These are phyloP conservation scores for Macrosteles quadrilineatus DNA, from an alignment of 1,140 invertebrate genomes.

Conservation along the genomic window DNA sequence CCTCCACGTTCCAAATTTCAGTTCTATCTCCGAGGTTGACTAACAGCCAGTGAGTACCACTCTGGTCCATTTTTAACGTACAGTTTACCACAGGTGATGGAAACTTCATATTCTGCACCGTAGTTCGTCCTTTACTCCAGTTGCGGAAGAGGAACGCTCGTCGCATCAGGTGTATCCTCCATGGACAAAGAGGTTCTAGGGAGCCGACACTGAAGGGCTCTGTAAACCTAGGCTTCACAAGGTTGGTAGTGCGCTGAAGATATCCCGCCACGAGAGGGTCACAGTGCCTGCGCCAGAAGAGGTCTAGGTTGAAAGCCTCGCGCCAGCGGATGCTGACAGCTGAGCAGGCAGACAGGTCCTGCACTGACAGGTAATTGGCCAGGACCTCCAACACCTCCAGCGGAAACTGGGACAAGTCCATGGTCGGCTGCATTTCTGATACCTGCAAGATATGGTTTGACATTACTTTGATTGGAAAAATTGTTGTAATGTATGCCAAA, in stretches of 20 bases:
- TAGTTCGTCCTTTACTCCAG: background rate
- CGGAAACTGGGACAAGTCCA: constrained; percentile 7
- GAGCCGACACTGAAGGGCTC: background rate
- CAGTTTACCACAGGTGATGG: background rate
- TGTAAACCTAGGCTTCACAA: background rate
- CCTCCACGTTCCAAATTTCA: constrained; percentile 9
- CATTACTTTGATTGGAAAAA: too few species aligned
- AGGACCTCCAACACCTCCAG: constrained; percentile 15
- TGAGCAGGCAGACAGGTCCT: background rate
- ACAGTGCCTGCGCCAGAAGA: constrained; percentile 9
- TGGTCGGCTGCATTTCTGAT: background rate
- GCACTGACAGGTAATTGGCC: background rate
- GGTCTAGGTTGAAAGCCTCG: constrained; percentile 11
- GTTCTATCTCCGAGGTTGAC: constrained; percentile 2
- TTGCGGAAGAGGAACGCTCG: background rate
- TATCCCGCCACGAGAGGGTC: background rate
- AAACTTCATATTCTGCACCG: background rate
- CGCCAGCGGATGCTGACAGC: constrained; percentile 1
- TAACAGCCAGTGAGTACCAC: background rate
- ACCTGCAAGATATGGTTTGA: too few species aligned
- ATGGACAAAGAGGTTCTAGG: constrained; percentile 2
- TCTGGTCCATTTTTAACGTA: background rate
- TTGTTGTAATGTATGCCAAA: too few species aligned
- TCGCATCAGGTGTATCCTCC: background rate
- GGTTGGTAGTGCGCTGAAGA: background rate